Evolutionary conservation across 2,113 vertebrate species (phyloP), one percentile per base, ranked within the genome.

Genomic region (Oxyura jamaicensis): DNA sequence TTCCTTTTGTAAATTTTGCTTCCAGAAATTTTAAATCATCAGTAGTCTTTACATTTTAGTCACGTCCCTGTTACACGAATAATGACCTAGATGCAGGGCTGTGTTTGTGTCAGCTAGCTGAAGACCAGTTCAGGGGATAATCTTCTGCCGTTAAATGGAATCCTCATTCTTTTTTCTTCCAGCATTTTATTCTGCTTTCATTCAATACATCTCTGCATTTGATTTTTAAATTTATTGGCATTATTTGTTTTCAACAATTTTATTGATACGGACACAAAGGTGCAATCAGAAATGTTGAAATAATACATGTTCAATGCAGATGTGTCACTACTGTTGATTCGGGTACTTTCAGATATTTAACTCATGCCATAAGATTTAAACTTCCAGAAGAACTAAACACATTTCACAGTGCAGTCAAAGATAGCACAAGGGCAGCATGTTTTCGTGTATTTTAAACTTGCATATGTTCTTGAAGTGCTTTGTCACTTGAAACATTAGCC

Each of bases 401-500:
- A 79, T 94, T 93, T 94, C 77, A 56, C 86, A 89, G 77, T 42
- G 63, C 55, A 86, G 85, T 91, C 87, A 91, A 96, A 94, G 80
- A 94, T 93, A 94, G 90, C 48, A 89, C 77, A 66, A 91, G 86
- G 93, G 74, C 88, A 96, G 63, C 83, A 59, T 62, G 77, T 93
- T 93, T 96, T 88, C 50, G 58, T 58, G 42, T 95, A 94, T 95
- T 96, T 96, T 93, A 96, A 96, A 93, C 77, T 63, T 87, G 71
- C 83, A 11, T 89, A 66, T 91, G 86, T 86, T 95, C 91, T 81
- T 79, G 74, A 87, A 95, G 71, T 91, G 91, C 92, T 96, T 79
- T 97, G 91, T 85, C 86, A 73, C 93, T 94, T 79, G 86, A 67
- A 96, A 89, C 90, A 66, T 91, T 58, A 95, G 86, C 93, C 95